Base-by-base conservation (phyloP, 2,888 invertebrate species). In the Pasiphila rectangulata region DNA sequence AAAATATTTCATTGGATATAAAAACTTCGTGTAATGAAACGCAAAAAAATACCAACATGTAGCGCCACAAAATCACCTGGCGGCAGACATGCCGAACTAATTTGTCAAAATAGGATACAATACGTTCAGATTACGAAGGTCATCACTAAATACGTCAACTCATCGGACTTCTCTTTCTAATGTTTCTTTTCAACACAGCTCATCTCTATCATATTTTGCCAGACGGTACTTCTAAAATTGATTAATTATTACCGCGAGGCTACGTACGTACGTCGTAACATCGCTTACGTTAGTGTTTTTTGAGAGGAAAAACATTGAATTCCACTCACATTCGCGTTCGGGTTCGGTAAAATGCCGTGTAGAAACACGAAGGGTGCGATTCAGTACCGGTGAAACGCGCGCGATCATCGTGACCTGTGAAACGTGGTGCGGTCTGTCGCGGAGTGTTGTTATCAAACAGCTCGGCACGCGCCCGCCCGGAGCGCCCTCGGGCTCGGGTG, bases 61-160 rank as follows among this genome's bases (percentile, higher is more conserved):
- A 75, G 76, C 79, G 81, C 81, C 64, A 56, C 62, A 60, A 61
- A 58, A 60, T 64, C 73, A 53, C 69, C 88, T 81, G 62, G 82
- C 75, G 85, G 85, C 73, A 85, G 83, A 83, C 83, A 74, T 67
- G 67, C 1, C 32, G 79, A 55, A 87, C 76, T 82, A 84, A 74
- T 79, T 87, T 80, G 88, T 88, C 86, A 88, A 88, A 88, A 88
- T 87, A 87, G 81, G 83, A 63, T 83, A 73, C 56, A 64, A 79
- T 15, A 43, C 82, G 52, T 57, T 70, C 43, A 80, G 73, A 63
- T 72, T 51, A 32, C 61, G 61, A 56, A 55, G 51, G 57, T 36
- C 44, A 27, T 51, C 39, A 45, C 54, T 38, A 47, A 17, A 42
- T 59, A 58, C 54, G 58, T 50, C 56, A 58, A 55, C 37, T 46